A percentile compares a stretch with the other conserved stretches of the same genome.
Conservation (phyloP, 2,113 vertebrate genomes). For the Progne subis region DNA sequence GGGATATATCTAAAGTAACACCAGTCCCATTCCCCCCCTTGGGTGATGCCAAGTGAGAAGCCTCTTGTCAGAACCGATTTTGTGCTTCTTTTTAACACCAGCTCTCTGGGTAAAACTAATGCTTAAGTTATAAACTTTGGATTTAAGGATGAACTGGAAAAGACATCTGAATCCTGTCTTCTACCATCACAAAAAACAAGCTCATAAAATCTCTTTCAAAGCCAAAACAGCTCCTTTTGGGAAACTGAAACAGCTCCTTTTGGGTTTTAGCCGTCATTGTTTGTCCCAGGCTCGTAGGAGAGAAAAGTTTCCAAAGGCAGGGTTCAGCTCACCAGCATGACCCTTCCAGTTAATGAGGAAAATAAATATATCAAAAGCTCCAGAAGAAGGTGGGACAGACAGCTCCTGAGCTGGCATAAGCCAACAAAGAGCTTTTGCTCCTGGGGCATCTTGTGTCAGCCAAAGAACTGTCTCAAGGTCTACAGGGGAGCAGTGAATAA, state of each 20-base stretch:
- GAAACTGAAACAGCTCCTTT: not conserved
- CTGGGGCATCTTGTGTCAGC: not conserved
- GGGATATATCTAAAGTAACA: not conserved
- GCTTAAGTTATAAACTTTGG: not conserved
- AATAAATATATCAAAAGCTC: not conserved
- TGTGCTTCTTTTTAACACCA: not conserved
- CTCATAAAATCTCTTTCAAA: not conserved
- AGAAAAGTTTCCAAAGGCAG: not conserved
- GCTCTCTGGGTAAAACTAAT: not conserved
- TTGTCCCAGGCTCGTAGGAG: not conserved
- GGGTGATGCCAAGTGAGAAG: not conserved
- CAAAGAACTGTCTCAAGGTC: not conserved
- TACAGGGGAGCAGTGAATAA: not conserved
- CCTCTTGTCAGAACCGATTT: fast-evolving
- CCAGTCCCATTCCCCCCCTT: fast-evolving
- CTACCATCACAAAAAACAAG: not conserved
- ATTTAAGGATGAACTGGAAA: not conserved
- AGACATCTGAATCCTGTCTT: not conserved
- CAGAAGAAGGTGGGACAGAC: not conserved
- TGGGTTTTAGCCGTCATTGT: not conserved
- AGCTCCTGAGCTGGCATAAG: not conserved
- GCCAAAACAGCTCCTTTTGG: not conserved
- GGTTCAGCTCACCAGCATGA: not conserved
- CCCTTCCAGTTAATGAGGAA: not conserved
- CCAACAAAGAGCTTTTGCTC: not conserved